Base-by-base conservation (phyloP, 92 coral and sea anemone genomes). In the Umimayanthus kanabou region DNA sequence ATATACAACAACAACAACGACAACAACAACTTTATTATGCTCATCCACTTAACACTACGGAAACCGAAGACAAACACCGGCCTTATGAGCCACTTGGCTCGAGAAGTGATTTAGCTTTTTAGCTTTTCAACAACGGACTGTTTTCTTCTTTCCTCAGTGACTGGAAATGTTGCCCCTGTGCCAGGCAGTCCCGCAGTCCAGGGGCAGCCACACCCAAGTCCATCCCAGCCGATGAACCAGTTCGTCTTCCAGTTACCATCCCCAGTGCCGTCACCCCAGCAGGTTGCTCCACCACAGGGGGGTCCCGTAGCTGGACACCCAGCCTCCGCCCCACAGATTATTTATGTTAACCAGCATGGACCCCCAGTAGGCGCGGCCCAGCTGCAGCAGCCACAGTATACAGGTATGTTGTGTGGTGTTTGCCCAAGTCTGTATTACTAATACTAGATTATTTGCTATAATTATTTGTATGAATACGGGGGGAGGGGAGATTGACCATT, bases 131-230 rank as follows among this genome's bases (percentile, higher is more conserved):
- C 43, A 20, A 0, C 69, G 22, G 1, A 45, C 30, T 45, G 37
- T 14, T 15, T 49, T 45, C 23, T 45, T 49, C 37, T 9, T 50
- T 28, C 76, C 23, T 40, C 58, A 81, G 76, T 66, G 13, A 28
- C 58, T 66, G 58, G 76, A 22, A 82, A 82, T 69, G 61, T 82
- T 4, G 76, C 86, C 1, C 1, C 86, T 67, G 77, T 82, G 10
- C 87, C 87, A 70, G 87, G 77, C 45, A 83, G 78, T 67, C 76
- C 87, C 0, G 65, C 43, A 13, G 37, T 83, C 3, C 87, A 69
- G 65, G 77, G 77, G 4, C 87, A 83, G 65, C 87, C 87, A 43
- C 87, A 83, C 43, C 87, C 77, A 15, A 43, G 87, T 39, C 78
- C 77, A 15, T 67, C 87, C 78, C 87, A 82, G 55, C 76, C 25